A percentile compares a stretch with the other conserved stretches of the same genome.
These are phyloP conservation scores for Melanotaenia maccullochi DNA, from an alignment of 2,797 vertebrate genomes.

Conservation along the genomic window DNA sequence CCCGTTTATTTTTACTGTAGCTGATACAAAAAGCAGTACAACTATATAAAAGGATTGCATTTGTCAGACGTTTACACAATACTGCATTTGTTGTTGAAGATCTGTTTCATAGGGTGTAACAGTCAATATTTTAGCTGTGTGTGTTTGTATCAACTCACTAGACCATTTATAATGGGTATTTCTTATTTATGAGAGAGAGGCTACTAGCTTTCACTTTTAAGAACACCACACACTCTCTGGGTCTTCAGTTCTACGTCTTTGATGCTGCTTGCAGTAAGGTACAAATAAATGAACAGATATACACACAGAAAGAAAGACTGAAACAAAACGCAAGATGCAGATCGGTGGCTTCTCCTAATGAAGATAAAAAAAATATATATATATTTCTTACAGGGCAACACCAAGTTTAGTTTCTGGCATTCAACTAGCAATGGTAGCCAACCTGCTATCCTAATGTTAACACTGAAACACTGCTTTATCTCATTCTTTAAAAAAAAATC, in stretches of 20 bases:
- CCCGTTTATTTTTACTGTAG: slow-evolving; percentile 2
- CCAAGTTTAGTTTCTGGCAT: not conserved
- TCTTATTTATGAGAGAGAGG: slow-evolving; percentile 62
- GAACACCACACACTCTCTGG: not conserved
- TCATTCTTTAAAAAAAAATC: not conserved
- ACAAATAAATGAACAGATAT: not conserved
- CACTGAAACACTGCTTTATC: not conserved
- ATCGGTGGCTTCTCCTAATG: slow-evolving; percentile 14
- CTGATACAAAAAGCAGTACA: not conserved
- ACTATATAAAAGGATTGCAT: not conserved
- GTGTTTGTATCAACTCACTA: slow-evolving; percentile 34
- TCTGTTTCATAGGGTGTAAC: not conserved
- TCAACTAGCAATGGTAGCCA: not conserved
- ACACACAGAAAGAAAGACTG: accelerated
- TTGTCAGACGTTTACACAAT: not conserved
- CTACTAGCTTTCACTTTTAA: slow-evolving; percentile 7
- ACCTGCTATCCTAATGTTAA: not conserved
- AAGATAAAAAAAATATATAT: slow-evolving; percentile 16
- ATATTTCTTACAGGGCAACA: not conserved
- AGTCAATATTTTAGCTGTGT: slow-evolving; percentile 12
- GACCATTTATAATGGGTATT: slow-evolving; percentile 39
- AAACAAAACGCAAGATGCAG: slow-evolving; percentile 28
- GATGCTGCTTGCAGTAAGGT: not conserved
- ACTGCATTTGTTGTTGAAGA: not conserved
- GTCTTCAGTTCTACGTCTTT: slow-evolving; percentile 25